phyloP scores from a whole-genome alignment of 2,888 invertebrate species.

The Stenchaetothrips biformis region DNA sequence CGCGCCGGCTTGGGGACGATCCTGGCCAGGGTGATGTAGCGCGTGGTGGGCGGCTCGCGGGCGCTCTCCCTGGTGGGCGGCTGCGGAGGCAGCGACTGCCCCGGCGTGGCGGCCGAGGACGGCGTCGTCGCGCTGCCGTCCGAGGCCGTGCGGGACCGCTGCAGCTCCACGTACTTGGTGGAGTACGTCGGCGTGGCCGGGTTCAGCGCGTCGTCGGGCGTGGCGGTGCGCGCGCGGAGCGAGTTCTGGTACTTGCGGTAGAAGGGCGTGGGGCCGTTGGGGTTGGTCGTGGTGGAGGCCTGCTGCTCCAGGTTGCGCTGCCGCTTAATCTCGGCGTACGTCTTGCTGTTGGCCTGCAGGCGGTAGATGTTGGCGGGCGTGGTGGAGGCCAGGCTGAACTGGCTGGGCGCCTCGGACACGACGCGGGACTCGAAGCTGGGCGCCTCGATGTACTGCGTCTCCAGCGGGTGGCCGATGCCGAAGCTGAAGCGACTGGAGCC shows the following conservation, averaged over 20 bases:
- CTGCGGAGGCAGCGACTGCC: conserved; percentile 36
- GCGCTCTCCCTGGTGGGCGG: conserved; percentile 44
- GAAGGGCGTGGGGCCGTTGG: conserved; percentile 7
- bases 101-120: conserved; percentile 27
- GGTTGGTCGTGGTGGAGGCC: not conserved
- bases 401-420: conserved; percentile 16
- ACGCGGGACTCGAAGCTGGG: conserved; percentile 19
- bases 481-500: conserved; percentile 19
- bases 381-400: not conserved
- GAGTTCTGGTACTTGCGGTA: conserved; percentile 19
- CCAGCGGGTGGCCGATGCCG: not conserved
- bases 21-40: conserved; percentile 40
- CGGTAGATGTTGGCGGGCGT: conserved; percentile 11
- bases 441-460: conserved; percentile 16
- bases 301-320: not conserved
- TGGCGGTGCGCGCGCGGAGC: not conserved
- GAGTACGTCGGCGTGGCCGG: conserved; percentile 18
- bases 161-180: conserved; percentile 35
- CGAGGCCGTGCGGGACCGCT: conserved; percentile 32
- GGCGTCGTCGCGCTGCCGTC: conserved; percentile 42
- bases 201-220: not conserved
- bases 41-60: conserved; percentile 44
- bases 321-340: conserved; percentile 10
- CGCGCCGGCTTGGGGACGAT: conserved; percentile 43
- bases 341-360: conserved; percentile 19